Evolutionary conservation across 2,113 vertebrate species (phyloP), one percentile per base, ranked within the genome.

Genomic region (Sitta europaea): DNA sequence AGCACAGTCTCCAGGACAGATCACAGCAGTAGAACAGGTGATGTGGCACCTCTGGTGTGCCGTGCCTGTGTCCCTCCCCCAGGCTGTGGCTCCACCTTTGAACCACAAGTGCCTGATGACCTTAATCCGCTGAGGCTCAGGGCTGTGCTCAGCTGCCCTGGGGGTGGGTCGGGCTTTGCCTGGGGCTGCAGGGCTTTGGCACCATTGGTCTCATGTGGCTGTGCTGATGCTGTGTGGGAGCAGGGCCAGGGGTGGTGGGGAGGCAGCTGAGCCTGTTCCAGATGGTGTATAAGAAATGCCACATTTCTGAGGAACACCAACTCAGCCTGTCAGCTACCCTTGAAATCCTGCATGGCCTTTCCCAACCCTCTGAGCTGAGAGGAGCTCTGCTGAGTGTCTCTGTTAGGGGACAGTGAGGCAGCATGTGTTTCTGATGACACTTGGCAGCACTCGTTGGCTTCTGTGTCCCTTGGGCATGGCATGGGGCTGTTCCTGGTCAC

Each of bases 381-480:
- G 73, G 23, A 75, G 6, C 54, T 75, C 27, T 29, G 3, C 47
- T 72, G 72, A 18, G 38, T 28, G 6, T 23, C 31, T 22, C 14
- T 47, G 5, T 23, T 40, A 2, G 11, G 38, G 10, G n/a, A 4
- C 7, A 16, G 70, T 2, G 0, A 59, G 50, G 47, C 70, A 55
- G 76, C 14, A 1, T 0, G 7, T 54, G 9, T 57, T 86, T 12
- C 27, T 78, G 88, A 38, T 38, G 85, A 36, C 18, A 8, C 17
- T n/a, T 73, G 66, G 54, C 48, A 51, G 40, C 4, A 0, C 42
- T 38, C 5, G 0, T 1, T 48, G 23, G 24, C 28, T 57, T 40
- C 83, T 58, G 38, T 13, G 2, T 53, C 45, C 23, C 54, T 83
- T 35, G 23, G 31, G 48, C 2, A 0, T 3, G 10, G 38, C 5